Evolutionary conservation across 2,888 invertebrate genomes (phyloP).

Genomic region (Hypsopygia costalis): DNA sequence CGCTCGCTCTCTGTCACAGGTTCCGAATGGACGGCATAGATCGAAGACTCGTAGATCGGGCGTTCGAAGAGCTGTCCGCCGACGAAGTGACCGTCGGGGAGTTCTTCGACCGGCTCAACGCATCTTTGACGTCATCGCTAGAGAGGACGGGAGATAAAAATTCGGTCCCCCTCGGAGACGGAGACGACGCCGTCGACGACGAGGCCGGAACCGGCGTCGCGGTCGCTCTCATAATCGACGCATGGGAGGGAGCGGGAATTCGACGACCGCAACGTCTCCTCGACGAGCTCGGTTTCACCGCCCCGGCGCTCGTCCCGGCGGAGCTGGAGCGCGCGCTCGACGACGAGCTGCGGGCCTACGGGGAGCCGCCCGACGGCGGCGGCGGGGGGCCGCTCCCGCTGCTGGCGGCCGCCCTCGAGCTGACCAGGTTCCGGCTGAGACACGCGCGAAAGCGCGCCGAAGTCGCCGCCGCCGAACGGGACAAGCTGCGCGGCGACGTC

Average conservation of each 20-base stretch:
- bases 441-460: slow-evolving; percentile 87
- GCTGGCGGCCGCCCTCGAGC: slow-evolving; percentile 82
- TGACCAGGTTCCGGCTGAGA: slow-evolving; percentile 86
- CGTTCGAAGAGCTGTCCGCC: slow-evolving; percentile 45
- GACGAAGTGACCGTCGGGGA: slow-evolving; percentile 65
- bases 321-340: slow-evolving; percentile 85
- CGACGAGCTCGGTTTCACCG: slow-evolving; percentile 84
- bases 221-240: slow-evolving; percentile 81
- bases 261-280: slow-evolving; percentile 83
- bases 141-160: slow-evolving; percentile 32
- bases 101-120: slow-evolving; percentile 62
- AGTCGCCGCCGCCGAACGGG: slow-evolving; percentile 86
- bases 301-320: slow-evolving; percentile 76
- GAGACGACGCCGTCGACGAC: slow-evolving; percentile 24
- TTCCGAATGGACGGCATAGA: slow-evolving; percentile 62
- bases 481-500: slow-evolving; percentile 89
- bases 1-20: slow-evolving; percentile 56
- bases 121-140: slow-evolving; percentile 50
- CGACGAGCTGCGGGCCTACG: slow-evolving; percentile 76
- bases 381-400: slow-evolving; percentile 46
- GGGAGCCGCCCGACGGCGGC: slow-evolving; percentile 34
- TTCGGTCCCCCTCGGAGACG: slow-evolving; percentile 8
- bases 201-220: slow-evolving; percentile 37
- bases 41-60: slow-evolving; percentile 46
- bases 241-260: slow-evolving; percentile 87